These are phyloP conservation scores for Cryptophagus acutangulus DNA, from an alignment of 2,888 invertebrate species.

Conservation along the genomic window DNA sequence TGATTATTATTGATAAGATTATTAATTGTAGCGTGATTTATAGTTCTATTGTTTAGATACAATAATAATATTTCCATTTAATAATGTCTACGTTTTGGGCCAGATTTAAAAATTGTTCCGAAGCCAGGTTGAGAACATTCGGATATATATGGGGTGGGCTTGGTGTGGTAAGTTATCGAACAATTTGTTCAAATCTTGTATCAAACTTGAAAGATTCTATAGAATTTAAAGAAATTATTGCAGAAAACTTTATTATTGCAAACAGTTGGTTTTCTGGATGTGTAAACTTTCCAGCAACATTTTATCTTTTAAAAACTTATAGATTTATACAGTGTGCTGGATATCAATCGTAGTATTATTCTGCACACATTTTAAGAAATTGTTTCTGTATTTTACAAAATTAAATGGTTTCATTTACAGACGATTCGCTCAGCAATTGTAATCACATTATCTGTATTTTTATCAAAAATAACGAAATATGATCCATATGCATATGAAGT, in stretches of 20 bases:
- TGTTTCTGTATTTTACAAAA: not conserved
- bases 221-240: slow-evolving; percentile 1
- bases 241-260: not conserved
- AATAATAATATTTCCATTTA: no score
- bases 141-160: not conserved
- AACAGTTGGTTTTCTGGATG: no score
- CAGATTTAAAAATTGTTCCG: no score
- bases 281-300: not conserved
- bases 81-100: no score
- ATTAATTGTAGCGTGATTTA: no score
- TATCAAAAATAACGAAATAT: not conserved
- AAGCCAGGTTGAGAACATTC: slow-evolving; percentile 2
- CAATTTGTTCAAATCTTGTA: not conserved
- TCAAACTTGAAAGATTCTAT: not conserved
- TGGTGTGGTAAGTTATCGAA: slow-evolving; percentile 6
- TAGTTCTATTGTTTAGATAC: no score
- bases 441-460: not conserved
- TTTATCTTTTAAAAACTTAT: not conserved
- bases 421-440: not conserved
- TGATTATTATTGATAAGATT: no score
- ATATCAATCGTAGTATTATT: no score
- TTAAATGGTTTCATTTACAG: slow-evolving; percentile 1
- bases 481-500: slow-evolving; percentile 1
- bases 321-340: no score
- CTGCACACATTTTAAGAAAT: no score